Conservation (phyloP, 2,797 vertebrate species). For the Pachyuromys duprasi region DNA sequence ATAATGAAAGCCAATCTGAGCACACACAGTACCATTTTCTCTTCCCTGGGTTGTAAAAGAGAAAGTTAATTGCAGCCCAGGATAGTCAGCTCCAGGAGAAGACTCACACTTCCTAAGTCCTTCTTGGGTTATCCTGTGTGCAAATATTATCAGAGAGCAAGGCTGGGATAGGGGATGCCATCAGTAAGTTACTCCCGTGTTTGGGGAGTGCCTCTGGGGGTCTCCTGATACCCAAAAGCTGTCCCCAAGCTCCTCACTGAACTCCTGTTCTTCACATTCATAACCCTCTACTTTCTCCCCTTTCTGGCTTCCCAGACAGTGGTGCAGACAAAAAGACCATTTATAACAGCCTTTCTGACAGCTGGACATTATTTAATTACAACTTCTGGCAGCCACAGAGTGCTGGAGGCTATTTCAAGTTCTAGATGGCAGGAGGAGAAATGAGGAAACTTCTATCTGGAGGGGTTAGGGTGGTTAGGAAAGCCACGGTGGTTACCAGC, state of each 20-base stretch:
- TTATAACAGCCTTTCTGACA: slow-evolving; percentile 84
- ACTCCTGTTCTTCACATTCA: slow-evolving; percentile 70
- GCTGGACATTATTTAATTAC: slow-evolving; percentile 85
- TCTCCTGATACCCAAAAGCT: slow-evolving; percentile 43
- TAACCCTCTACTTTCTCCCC: slow-evolving; percentile 51
- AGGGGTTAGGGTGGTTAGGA: neutral
- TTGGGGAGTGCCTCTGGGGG: neutral
- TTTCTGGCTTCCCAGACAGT: slow-evolving; percentile 72
- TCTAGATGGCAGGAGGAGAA: slow-evolving; percentile 74
- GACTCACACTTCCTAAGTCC: neutral
- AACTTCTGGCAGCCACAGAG: slow-evolving; percentile 81
- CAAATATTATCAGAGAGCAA: neutral
- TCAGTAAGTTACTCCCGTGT: neutral
- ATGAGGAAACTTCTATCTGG: slow-evolving; percentile 79
- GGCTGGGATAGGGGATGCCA: neutral
- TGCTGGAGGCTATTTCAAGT: slow-evolving; percentile 84
- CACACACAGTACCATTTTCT: neutral
- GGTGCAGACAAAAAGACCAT: slow-evolving; percentile 76
- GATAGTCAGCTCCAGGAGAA: neutral
- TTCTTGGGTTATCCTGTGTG: neutral
- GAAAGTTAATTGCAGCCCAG: neutral
- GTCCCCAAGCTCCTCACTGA: neutral
- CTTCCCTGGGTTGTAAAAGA: neutral
- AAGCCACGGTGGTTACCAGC: slow-evolving; percentile 58
- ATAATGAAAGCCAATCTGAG: neutral